Evolutionary conservation across 2,888 invertebrate genomes (phyloP), one percentile per base, ranked within the genome.

Genomic region (Hemistola chrysoprasaria): DNA sequence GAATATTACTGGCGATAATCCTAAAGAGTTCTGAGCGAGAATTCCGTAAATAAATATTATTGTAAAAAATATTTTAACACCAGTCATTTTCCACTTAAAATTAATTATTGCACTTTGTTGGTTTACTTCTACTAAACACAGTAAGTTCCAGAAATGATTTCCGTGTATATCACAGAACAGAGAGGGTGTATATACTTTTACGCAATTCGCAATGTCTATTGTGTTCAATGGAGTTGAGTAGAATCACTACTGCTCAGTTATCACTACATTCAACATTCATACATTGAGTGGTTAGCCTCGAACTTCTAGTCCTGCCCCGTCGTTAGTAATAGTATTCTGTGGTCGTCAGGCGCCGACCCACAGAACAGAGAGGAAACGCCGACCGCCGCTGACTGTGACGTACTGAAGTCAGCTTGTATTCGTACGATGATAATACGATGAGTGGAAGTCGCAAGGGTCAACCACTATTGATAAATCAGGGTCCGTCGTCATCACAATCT

Each of bases 1-100:
- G 44, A 88, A 72, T 51, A 88, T 78, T 52, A 88, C 80, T 27
- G 87, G 87, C 26, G 87, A 88, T 24, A 87, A 62, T 53, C 86
- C 85, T 37, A 74, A 63, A 24, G 81, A 77, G 48, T 78, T 71
- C 48, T 71, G 71, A 30, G 78, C 65, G 42, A 85, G 53, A 42
- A 82, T 61, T 55, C 74, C 67, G 55, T 65, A 77, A 54, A 68
- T 60, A 56, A 76, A 66, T 52, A 80, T 38, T 52, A 72, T 50
- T 22, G 66, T 51, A 52, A 75, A 69, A 61, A 51, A 60, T 49
- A 65, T 47, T 65, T 73, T 76, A 47, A 53, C 35, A 62, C 62
- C 50, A 42, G 59, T 60, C 81, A 81, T 82, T 65, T 66, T 71
- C 48, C 20, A 30, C 35, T 22, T 48, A 37, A 50, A 39, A 35